Evolutionary conservation across 2,888 invertebrate species (phyloP), one percentile per base, ranked within the genome.

Genomic region (Macrosiphum euphorbiae): DNA sequence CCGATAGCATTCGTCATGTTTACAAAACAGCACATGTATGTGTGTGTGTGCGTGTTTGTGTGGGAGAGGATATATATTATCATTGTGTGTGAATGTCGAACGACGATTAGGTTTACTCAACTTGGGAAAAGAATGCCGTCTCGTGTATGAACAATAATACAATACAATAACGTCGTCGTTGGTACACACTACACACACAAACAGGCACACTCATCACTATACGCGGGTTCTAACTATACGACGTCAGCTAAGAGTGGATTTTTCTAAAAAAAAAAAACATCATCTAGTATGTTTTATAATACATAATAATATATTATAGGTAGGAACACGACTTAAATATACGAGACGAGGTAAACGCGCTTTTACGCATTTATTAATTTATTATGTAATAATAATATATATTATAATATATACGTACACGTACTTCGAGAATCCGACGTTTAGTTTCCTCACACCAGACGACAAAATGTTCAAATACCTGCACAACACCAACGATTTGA

Each of bases 51-150:
- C 11, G 24, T 8, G 28, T 10, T n/a, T 35, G 61, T 35, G 58
- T 55, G 52, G 41, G 88, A 44, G 92, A 88, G 87, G 84, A 92
- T 85, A n/a, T 47, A 90, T 58, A 85, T 41, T 90, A 44, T 55
- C 24, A n/a, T 35, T 86, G 35, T 92, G 58, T 61, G 67, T 92
- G 67, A 88, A 88, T 44, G 92, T 88, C 87, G 50, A 50, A 92
- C 88, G 55, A 88, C 88, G 88, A 92, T 88, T 92, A 92, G 67
- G 55, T 92, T 92, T 92, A 92, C 92, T 88, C 78, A 55, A 92
- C 88, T 92, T 92, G 78, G 92, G 88, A 78, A 92, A 92, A 92
- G 92, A 92, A 92, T 92, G 92, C 78, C 52, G 92, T 41, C 41
- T 28, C 24, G 44, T 85, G 35, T 55, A 90, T 86, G 58, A 90